Evolutionary conservation across 2,888 invertebrate species (phyloP).

Genomic region (Conchocele bisecta): DNA sequence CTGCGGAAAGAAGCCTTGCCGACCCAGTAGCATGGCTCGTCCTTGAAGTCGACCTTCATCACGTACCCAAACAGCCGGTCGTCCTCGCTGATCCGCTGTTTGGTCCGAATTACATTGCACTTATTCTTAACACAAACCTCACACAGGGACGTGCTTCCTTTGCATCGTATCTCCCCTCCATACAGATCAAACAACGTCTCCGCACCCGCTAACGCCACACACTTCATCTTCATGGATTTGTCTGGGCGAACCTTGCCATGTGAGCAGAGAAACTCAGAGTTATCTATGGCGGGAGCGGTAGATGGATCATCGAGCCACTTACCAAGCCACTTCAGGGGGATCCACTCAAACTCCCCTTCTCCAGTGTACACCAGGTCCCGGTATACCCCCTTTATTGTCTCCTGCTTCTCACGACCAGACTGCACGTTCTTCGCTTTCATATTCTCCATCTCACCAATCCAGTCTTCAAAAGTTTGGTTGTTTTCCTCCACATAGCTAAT

Average conservation of each 20-base stretch:
- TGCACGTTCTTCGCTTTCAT: conserved; percentile 71
- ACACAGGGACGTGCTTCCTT: conserved; percentile 74
- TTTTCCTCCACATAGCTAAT: conserved; percentile 78
- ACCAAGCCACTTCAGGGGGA: conserved; percentile 85
- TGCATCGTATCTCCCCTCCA: conserved; percentile 83
- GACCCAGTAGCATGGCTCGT: conserved; percentile 83
- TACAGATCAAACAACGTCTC: conserved; percentile 83
- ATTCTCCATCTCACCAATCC: conserved; percentile 75
- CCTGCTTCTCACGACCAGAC: conserved; percentile 73
- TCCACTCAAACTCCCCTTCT: conserved; percentile 82
- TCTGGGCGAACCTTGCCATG: conserved; percentile 64
- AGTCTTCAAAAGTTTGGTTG: conserved; percentile 82
- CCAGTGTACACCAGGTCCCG: conserved; percentile 46
- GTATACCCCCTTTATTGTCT: conserved; percentile 69
- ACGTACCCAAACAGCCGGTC: conserved; percentile 83
- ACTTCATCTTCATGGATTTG: conserved; percentile 57
- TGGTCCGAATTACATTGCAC: conserved; percentile 84
- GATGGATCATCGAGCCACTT: conserved; percentile 84
- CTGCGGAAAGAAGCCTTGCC: conserved; percentile 85
- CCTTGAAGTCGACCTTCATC: conserved; percentile 78
- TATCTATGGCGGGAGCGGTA: conserved; percentile 83
- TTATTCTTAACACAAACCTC: conserved; percentile 84
- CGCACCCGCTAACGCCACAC: conserved; percentile 75
- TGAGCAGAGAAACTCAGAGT: conserved; percentile 83
- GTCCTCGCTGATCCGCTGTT: conserved; percentile 84